phyloP scores from a whole-genome alignment of 2,888 invertebrate species.

The Andrena bicolor region DNA sequence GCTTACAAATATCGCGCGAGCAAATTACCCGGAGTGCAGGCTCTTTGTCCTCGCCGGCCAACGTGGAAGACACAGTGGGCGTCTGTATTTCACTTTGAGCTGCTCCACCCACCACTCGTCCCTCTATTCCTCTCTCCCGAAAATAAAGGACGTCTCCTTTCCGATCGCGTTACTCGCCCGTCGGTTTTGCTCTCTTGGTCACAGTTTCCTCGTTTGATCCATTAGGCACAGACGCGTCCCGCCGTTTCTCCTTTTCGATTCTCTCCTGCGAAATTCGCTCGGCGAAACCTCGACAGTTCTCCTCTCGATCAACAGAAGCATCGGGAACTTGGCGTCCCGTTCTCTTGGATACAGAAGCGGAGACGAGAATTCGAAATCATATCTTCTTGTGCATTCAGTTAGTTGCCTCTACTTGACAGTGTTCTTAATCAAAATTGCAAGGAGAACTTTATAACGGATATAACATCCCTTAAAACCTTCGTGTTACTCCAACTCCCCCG shows the following conservation, averaged over 20 bases:
- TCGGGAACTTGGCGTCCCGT: too few relatives aligned
- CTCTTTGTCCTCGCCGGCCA: conserved; percentile 50
- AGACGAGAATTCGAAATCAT: too few relatives aligned
- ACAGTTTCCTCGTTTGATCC: not conserved
- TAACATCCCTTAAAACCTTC: too few relatives aligned
- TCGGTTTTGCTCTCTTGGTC: not conserved
- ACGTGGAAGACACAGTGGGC: conserved; percentile 34
- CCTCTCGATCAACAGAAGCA: too few relatives aligned
- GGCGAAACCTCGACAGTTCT: too few relatives aligned
- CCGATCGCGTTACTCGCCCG: conserved; percentile 15
- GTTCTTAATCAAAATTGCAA: too few relatives aligned
- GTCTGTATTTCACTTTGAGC: conserved; percentile 55
- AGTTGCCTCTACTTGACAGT: too few relatives aligned
- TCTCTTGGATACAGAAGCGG: too few relatives aligned
- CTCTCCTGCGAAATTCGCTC: not conserved
- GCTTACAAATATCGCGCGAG: conserved; percentile 57
- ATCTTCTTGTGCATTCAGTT: too few relatives aligned
- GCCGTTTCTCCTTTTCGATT: not conserved
- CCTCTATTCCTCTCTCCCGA: conserved; percentile 40
- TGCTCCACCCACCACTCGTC: conserved; percentile 30
- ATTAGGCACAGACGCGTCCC: not conserved
- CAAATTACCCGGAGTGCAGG: conserved; percentile 52
- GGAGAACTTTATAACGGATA: too few relatives aligned
- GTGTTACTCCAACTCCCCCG: too few relatives aligned
- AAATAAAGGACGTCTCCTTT: conserved; percentile 40